These are phyloP conservation scores for Coracopsis vasa DNA, from an alignment of 2,113 vertebrate species.

Conservation along the genomic window DNA sequence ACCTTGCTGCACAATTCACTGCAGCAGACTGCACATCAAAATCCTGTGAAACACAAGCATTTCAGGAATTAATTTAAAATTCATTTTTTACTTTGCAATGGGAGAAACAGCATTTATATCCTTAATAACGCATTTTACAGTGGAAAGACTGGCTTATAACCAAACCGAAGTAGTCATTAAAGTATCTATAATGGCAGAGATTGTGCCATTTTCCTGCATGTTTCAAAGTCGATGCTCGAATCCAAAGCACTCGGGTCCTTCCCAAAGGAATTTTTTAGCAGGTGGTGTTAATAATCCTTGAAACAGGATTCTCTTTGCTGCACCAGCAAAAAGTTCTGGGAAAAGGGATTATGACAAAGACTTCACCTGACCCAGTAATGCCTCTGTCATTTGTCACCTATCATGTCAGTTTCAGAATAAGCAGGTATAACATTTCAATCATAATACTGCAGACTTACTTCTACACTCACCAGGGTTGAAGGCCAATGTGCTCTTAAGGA, in stretches of 20 bases:
- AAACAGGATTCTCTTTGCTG: slow-evolving; percentile 68
- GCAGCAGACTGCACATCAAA: neutral
- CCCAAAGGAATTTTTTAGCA: slow-evolving; percentile 45
- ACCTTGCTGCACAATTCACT: neutral
- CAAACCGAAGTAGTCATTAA: neutral
- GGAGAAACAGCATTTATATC: neutral
- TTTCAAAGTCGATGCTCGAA: neutral
- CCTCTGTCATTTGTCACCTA: slow-evolving; percentile 72
- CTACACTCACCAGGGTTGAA: slow-evolving; percentile 63
- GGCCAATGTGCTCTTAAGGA: slow-evolving; percentile 64
- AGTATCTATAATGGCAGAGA: neutral
- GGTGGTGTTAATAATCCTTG: slow-evolving; percentile 64
- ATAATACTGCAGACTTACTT: slow-evolving; percentile 62
- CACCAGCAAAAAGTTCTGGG: slow-evolving; percentile 57
- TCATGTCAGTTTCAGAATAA: slow-evolving; percentile 68
- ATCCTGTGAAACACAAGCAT: neutral
- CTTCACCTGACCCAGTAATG: slow-evolving; percentile 68
- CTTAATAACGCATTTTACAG: neutral
- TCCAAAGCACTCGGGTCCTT: neutral
- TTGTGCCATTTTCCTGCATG: neutral
- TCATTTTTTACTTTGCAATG: neutral
- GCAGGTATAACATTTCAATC: slow-evolving; percentile 69
- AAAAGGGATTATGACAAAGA: slow-evolving; percentile 68
- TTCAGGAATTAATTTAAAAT: neutral
- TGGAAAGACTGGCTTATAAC: neutral